Evolutionary conservation across 2,113 vertebrate genomes (phyloP).

Genomic region (Setophaga petechia): DNA sequence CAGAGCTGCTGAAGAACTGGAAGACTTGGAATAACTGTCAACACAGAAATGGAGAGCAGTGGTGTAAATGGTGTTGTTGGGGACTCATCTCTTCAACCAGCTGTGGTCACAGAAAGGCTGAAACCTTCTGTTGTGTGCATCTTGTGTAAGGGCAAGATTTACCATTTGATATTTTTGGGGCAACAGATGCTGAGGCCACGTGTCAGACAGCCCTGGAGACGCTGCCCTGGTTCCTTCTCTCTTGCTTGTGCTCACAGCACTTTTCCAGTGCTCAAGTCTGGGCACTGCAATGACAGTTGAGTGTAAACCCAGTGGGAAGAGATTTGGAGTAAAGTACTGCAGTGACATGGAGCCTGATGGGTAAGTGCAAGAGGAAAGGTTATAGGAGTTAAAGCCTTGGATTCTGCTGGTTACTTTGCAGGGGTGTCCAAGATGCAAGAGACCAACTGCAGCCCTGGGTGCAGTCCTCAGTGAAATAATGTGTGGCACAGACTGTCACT

Average conservation of each 20-base stretch:
- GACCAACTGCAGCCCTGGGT: not conserved
- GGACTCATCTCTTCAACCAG: not conserved
- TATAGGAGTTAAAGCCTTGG: not conserved
- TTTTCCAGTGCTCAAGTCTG: not conserved
- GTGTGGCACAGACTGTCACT: not conserved
- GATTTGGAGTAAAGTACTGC: not conserved
- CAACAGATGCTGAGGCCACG: conserved; percentile 6
- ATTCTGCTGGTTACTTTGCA: not conserved
- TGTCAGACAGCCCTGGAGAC: conserved; percentile 30
- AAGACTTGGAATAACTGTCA: not conserved
- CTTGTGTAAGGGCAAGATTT: not conserved
- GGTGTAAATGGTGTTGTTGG: not conserved
- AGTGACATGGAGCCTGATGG: not conserved
- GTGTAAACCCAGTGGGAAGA: conserved; percentile 12
- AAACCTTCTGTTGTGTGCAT: not conserved
- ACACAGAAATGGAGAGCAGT: not conserved
- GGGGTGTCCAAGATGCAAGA: not conserved
- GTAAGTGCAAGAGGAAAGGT: not conserved
- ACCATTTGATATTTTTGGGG: conserved; percentile 2
- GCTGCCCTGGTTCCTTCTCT: not conserved
- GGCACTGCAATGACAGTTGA: not conserved
- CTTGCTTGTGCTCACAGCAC: not conserved
- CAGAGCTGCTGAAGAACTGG: not conserved
- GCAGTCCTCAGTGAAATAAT: not conserved
- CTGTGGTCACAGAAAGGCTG: not conserved